phyloP scores from a whole-genome alignment of 1,140 invertebrate genomes.

The Acromyrmex echinatior region DNA sequence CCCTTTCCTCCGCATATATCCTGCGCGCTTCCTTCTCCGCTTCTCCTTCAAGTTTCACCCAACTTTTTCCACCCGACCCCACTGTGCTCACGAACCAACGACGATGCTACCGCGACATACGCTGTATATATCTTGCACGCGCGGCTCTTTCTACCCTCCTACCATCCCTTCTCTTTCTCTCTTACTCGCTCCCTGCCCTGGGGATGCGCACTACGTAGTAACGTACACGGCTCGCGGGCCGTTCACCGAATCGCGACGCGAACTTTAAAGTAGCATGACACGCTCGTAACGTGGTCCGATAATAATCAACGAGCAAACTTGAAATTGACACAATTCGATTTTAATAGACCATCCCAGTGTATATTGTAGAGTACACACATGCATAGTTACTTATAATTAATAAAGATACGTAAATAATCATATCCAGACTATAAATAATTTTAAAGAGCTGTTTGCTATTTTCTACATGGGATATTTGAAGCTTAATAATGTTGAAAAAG shows the following conservation, averaged over 20 bases:
- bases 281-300: slow-evolving; percentile 22
- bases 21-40: slow-evolving; percentile 69
- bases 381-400: background rate
- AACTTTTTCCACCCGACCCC: slow-evolving; percentile 78
- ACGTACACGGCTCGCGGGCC: slow-evolving; percentile 56
- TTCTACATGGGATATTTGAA: background rate
- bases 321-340: background rate
- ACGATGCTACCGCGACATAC: slow-evolving; percentile 73
- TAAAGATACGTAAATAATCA: background rate
- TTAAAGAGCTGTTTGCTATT: background rate
- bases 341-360: background rate
- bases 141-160: slow-evolving; percentile 59
- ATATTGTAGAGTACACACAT: background rate
- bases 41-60: slow-evolving; percentile 77
- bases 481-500: background rate
- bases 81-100: slow-evolving; percentile 33
- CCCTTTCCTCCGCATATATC: slow-evolving; percentile 56
- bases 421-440: background rate
- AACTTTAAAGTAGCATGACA: slow-evolving; percentile 51
- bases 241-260: slow-evolving; percentile 37
- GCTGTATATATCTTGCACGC: slow-evolving; percentile 59
- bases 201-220: slow-evolving; percentile 63
- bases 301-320: slow-evolving; percentile 3
- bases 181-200: slow-evolving; percentile 62
- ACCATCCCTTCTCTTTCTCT: slow-evolving; percentile 32